Base-by-base conservation (phyloP, 1,140 invertebrate genomes). In the Neotoxoptera formosana region DNA sequence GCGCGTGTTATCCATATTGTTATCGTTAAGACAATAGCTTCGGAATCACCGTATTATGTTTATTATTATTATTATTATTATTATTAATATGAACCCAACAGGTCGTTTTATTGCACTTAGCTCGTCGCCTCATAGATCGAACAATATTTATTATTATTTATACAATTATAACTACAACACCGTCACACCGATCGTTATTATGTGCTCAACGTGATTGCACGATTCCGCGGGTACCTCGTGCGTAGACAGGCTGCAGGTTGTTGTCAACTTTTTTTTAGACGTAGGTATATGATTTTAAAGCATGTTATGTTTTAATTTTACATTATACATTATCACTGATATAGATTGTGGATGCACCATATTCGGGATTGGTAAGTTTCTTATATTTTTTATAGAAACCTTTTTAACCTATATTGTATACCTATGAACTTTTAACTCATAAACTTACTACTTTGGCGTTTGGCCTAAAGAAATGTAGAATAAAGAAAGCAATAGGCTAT, bases 21-120 rank as follows among this genome's bases (percentile, higher is more conserved):
- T 76, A 76, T 76, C 60, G 60, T 76, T 76, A 76, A 76, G 14
- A 76, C 60, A 76, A 76, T 76, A n/a, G 60, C 60, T 76, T n/a
- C 14, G 30, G n/a, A 76, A 76, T 34, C 60, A 76, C 60, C 14
- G 3, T n/a, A n/a, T 76, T 76, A n/a, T 76, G n/a, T 76, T 34
- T n/a, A 76, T 3, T 76, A 76, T n/a, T 76, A n/a, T 17, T 76
- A 67, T 67, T 6, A 67, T 67, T 67, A 60, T 60, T 60, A 30
- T 11, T 30, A 67, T 67, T 14, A 67, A n/a, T 67, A 76, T 76
- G 60, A n/a, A 76, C 60, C 60, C 60, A 34, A n/a, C 30, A n/a
- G 14, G 7, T 76, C n/a, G 14, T 76, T n/a, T 76, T 30, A 76
- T n/a, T 76, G n/a, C 60, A 76, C 14, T 76, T 23, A 17, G 30